These are phyloP conservation scores for Solenopsis invicta DNA, from an alignment of 1,140 invertebrate genomes.

Conservation along the genomic window DNA sequence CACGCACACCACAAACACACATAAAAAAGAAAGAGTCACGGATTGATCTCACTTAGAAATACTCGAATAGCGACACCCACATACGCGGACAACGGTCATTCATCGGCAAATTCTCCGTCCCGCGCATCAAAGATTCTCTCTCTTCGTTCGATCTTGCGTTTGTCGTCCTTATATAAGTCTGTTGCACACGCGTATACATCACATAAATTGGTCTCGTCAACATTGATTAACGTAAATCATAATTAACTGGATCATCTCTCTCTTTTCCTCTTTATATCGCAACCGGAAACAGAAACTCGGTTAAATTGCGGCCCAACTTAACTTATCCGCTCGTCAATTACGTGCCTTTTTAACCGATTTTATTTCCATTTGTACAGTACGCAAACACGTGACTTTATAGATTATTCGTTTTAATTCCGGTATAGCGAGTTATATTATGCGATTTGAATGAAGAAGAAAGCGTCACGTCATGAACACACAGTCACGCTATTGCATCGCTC, in stretches of 20 bases:
- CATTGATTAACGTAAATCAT: neutral
- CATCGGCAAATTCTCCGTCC: conserved; percentile 23
- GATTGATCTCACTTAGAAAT: conserved; percentile 47
- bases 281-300: neutral
- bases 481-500: conserved; percentile 2
- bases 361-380: neutral
- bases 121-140: neutral
- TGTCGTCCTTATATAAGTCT: neutral
- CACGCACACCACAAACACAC: neutral
- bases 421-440: neutral
- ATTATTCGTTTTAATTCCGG: neutral
- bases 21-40: conserved; percentile 56
- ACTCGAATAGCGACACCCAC: conserved; percentile 62
- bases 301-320: neutral
- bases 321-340: neutral
- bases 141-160: conserved; percentile 28
- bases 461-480: neutral
- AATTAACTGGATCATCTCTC: neutral
- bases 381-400: neutral
- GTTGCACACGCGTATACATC: neutral
- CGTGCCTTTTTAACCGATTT: neutral
- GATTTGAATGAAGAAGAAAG: conserved; percentile 1
- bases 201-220: neutral
- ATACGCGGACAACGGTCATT: conserved; percentile 46
- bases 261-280: neutral